Conservation (phyloP, 1,140 invertebrate species). For the Cardiocondyla obscurior region DNA sequence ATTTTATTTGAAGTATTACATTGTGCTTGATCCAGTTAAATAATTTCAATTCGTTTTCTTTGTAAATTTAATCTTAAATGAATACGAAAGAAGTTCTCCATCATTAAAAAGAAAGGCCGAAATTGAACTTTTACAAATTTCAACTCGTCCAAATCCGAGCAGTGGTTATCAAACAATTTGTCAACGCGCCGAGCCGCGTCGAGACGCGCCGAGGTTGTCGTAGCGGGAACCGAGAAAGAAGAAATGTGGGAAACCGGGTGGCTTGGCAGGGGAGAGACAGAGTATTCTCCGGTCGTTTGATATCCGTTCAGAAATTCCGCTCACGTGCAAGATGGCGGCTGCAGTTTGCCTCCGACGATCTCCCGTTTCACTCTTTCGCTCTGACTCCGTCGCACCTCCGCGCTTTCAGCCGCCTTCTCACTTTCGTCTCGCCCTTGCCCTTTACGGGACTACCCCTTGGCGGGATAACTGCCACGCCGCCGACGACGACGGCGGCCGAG, state of each 20-base stretch:
- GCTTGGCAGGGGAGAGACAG: not conserved
- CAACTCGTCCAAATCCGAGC: constrained; percentile 7
- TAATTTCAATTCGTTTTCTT: not conserved
- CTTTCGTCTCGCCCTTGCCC: constrained; percentile 55
- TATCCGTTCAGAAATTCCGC: constrained; percentile 78
- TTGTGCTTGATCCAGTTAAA: not conserved
- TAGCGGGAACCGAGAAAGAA: constrained; percentile 18
- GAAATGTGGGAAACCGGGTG: not conserved
- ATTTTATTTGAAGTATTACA: no score
- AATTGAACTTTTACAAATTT: not conserved
- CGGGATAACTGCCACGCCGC: constrained; percentile 31
- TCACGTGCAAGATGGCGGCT: constrained; percentile 83
- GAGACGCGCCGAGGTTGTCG: constrained; percentile 13
- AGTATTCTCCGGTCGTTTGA: constrained; percentile 30
- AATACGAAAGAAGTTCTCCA: not conserved
- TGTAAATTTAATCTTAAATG: not conserved
- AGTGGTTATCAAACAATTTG: constrained; percentile 38
- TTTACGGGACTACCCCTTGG: no score
- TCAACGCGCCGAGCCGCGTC: constrained; percentile 19
- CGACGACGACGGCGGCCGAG: constrained; percentile 52
- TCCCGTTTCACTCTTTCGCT: constrained; percentile 56
- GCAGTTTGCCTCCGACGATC: constrained; percentile 80
- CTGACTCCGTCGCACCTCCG: constrained; percentile 33
- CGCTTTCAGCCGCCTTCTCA: constrained; percentile 41
- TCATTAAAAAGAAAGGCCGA: not conserved